Base-by-base conservation (phyloP, 2,113 vertebrate species). In the Octodon degus region DNA sequence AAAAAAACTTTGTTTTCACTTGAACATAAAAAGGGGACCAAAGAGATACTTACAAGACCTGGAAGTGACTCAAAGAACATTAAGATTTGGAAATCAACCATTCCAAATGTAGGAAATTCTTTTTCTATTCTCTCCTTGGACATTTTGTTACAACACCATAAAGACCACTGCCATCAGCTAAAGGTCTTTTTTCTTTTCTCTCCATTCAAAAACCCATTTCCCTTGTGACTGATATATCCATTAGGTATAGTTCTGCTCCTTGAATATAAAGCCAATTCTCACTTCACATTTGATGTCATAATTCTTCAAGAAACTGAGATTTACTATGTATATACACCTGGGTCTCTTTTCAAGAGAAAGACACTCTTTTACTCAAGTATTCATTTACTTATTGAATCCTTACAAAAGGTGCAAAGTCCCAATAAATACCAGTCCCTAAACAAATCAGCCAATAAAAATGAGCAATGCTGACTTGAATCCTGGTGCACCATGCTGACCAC, bases 251-350 rank as follows among this genome's bases (percentile, higher is more conserved):
- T 91, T 96, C n/a, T 58, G 55, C 10, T 20, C 30, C 77, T 27
- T 82, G 24, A 95, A 96, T 34, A 82, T 92, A 95, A 95, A 91
- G 43, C 82, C 91, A 65, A 65, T 79, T 67, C 81, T 65, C 67
- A 85, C 62, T 27, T 79, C 47, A 79, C 53, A 65, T 30, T 92
- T n/a, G 84, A 85, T 34, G 91, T 76, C 84, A 63, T 47, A 93
- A 62, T 70, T 30, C 76, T 90, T 94, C 55, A 96, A 97, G 89
- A 84, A n/a, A 72, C n/a, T 72, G 9, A 72, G 34, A 85, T 87
- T 87, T 86, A 53, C 32, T 76, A 25, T 65, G 2, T 34, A 87
- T 8, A 88, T 37, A 90, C 19, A 34, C 20, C 40, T 8, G 70
- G 22, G 17, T 65, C 5, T 67, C 4, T 96, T 90, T 93, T 86